Evolutionary conservation across 1,140 invertebrate genomes (phyloP).

Genomic region (Drosophila nigromelanica): DNA sequence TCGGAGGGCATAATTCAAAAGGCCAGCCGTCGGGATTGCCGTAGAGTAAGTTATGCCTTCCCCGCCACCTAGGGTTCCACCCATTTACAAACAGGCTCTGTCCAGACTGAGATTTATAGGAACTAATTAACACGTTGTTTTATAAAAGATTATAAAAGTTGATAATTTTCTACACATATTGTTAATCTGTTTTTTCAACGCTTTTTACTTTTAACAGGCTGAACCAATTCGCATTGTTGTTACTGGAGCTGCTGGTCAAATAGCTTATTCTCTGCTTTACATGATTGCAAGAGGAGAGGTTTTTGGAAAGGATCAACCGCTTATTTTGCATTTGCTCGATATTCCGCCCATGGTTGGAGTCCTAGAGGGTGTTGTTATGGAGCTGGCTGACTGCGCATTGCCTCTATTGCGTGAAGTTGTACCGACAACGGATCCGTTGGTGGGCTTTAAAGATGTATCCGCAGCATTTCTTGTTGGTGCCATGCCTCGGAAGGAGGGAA

Average conservation of each 20-base stretch:
- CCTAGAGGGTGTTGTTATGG: slow-evolving; percentile 98
- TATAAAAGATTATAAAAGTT: too few relatives aligned
- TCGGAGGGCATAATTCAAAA: too few relatives aligned
- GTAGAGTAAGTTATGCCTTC: too few relatives aligned
- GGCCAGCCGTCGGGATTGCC: too few relatives aligned
- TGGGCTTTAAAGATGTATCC: slow-evolving; percentile 97
- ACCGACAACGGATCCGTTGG: slow-evolving; percentile 93
- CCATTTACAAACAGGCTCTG: too few relatives aligned
- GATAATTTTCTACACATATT: too few relatives aligned
- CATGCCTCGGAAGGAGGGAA: slow-evolving; percentile 99
- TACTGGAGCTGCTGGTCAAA: slow-evolving; percentile 99
- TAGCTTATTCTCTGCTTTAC: slow-evolving; percentile 98
- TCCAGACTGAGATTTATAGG: too few relatives aligned
- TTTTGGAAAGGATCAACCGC: slow-evolving; percentile 95
- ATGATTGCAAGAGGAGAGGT: slow-evolving; percentile 98
- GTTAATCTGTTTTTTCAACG: too few relatives aligned
- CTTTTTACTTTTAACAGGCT: slow-evolving; percentile 50
- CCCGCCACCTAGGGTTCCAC: too few relatives aligned
- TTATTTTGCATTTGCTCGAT: slow-evolving; percentile 96
- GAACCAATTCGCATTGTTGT: slow-evolving; percentile 96
- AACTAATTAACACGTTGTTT: too few relatives aligned
- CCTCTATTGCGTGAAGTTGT: slow-evolving; percentile 94
- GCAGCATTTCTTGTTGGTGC: slow-evolving; percentile 99
- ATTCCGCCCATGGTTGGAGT: slow-evolving; percentile 98
- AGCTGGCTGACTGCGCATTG: slow-evolving; percentile 97